Percentiles rank a stretch among this genome's conserved stretches.
phyloP scores from a whole-genome alignment of 2,888 invertebrate species.

The Anorthoa munda region DNA sequence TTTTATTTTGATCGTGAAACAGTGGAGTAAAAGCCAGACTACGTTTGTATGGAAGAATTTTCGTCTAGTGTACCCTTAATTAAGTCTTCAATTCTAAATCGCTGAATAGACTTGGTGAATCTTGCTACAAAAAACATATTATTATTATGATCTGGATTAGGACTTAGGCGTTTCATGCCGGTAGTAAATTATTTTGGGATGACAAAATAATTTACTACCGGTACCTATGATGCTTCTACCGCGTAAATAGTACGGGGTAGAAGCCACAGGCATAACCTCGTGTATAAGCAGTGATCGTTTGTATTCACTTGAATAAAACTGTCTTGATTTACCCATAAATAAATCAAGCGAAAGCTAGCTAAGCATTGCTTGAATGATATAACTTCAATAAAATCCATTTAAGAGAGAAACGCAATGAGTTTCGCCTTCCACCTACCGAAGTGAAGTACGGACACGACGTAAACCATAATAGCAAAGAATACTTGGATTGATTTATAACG shows the following conservation, averaged over 20 bases:
- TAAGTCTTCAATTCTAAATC: neutral
- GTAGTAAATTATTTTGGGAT: neutral
- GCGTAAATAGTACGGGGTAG: too few relatives aligned
- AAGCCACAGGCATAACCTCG: too few relatives aligned
- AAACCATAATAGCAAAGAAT: slow-evolving; percentile 48
- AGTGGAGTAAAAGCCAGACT: too few relatives aligned
- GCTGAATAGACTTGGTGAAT: neutral
- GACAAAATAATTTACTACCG: too few relatives aligned
- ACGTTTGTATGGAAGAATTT: too few relatives aligned
- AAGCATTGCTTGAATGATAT: slow-evolving; percentile 41
- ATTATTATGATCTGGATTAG: neutral
- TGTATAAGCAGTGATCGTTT: neutral
- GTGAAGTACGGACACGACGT: slow-evolving; percentile 11
- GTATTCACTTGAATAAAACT: neutral
- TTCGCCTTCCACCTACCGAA: slow-evolving; percentile 20
- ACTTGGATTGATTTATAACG: slow-evolving; percentile 37
- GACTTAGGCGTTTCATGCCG: neutral
- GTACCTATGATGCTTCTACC: too few relatives aligned
- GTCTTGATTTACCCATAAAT: slow-evolving; percentile 7
- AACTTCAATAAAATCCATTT: slow-evolving; percentile 45
- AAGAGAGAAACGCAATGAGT: slow-evolving; percentile 50
- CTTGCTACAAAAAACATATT: neutral
- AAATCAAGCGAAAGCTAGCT: slow-evolving; percentile 34
- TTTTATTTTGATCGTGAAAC: too few relatives aligned
- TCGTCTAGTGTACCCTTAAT: too few relatives aligned